These are phyloP conservation scores for Leptobrachium leishanense DNA, from an alignment of 2,113 vertebrate species.

Conservation along the genomic window DNA sequence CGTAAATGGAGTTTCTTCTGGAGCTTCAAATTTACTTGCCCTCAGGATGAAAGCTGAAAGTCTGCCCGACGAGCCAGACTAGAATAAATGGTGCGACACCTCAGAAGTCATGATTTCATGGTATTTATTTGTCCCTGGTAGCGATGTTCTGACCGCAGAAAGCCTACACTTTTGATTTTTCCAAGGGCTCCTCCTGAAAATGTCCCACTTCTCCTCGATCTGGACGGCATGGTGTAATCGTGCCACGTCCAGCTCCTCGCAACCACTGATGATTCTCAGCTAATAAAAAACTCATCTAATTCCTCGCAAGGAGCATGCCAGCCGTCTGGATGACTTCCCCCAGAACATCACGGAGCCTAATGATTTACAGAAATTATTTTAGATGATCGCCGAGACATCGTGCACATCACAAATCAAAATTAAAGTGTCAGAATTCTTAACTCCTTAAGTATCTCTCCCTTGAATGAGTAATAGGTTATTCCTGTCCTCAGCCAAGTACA, in stretches of 20 bases:
- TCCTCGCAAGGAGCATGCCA: conserved; percentile 1
- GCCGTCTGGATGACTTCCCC: conserved; percentile 41
- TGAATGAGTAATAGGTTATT: background rate
- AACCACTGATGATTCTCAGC: conserved; percentile 31
- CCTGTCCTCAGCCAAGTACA: background rate
- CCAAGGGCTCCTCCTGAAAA: background rate
- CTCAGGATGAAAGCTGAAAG: no score
- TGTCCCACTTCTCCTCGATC: background rate
- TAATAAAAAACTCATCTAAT: conserved; percentile 43
- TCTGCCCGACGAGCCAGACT: no score
- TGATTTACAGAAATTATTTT: conserved; percentile 41
- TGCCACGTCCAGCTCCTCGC: background rate
- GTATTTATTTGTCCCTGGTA: background rate
- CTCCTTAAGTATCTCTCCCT: background rate
- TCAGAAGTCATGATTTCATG: background rate
- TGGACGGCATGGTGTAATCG: background rate
- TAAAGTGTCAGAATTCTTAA: conserved; percentile 11
- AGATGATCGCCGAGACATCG: conserved; percentile 18
- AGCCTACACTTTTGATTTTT: background rate
- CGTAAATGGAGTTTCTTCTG: no score
- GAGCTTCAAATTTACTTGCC: no score
- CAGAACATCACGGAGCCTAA: conserved; percentile 19
- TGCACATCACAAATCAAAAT: conserved; percentile 28
- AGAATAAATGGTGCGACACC: background rate
- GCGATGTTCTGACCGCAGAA: background rate